Conservation (phyloP, 2,888 invertebrate genomes). For the Ptychoptera contaminata region DNA sequence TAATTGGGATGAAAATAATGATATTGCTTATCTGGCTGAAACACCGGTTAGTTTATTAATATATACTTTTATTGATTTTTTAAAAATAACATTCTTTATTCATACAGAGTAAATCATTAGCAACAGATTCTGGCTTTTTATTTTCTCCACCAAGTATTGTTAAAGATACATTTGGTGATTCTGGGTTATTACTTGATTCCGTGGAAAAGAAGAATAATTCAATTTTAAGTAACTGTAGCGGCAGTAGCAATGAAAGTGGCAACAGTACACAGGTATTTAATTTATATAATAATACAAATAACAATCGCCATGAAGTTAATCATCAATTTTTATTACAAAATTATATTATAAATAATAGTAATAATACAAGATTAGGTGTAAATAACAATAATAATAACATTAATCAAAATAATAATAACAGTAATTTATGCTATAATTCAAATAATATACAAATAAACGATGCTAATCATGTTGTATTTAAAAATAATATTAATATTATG, state of each 20-base stretch:
- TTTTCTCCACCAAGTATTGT: slow-evolving; percentile 82
- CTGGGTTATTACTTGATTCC: slow-evolving; percentile 21
- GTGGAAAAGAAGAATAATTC: slow-evolving; percentile 14
- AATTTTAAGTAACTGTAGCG: neutral
- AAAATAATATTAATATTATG: no score
- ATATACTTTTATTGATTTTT: slow-evolving; percentile 5
- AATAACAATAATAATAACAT: no score
- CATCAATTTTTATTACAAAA: no score
- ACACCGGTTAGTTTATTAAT: slow-evolving; percentile 47
- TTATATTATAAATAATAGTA: no score
- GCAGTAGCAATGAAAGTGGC: neutral
- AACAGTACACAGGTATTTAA: no score
- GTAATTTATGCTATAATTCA: no score
- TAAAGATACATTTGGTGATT: slow-evolving; percentile 51
- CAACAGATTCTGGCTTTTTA: slow-evolving; percentile 51
- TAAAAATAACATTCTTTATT: slow-evolving; percentile 1
- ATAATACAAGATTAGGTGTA: no score
- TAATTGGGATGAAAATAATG: slow-evolving; percentile 51
- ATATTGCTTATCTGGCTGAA: slow-evolving; percentile 56
- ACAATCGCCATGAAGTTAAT: no score
- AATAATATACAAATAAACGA: no score
- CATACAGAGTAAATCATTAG: slow-evolving; percentile 67
- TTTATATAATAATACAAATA: no score
- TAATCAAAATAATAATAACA: no score
- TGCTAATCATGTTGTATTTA: no score